Evolutionary conservation across 37 sponge, comb jelly and placozoan species (phyloP).

Genomic region (Bolinopsis microptera): DNA sequence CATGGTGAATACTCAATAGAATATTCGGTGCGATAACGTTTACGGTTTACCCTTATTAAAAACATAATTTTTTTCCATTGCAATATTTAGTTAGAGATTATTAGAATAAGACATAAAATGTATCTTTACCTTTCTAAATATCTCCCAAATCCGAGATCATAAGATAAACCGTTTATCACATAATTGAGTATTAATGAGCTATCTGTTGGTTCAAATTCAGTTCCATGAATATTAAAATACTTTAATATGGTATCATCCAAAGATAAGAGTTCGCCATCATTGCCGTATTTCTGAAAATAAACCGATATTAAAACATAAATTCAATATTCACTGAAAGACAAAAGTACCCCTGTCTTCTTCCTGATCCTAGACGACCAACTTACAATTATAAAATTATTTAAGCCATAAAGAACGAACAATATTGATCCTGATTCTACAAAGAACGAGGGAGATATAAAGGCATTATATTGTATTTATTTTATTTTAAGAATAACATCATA

Average conservation of each 20-base stretch:
- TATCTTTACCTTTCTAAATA: conserved; percentile 3
- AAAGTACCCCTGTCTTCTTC: too few species aligned
- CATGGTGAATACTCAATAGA: too few species aligned
- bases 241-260: conserved; percentile 4
- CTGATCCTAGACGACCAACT: too few species aligned
- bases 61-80: too few species aligned
- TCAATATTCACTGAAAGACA: background rate
- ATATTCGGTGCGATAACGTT: too few species aligned
- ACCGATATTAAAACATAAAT: background rate
- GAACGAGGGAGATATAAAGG: too few species aligned
- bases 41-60: too few species aligned
- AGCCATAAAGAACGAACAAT: background rate
- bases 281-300: background rate
- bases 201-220: background rate
- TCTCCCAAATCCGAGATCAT: background rate
- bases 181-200: background rate
- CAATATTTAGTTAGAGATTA: too few species aligned
- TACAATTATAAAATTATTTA: background rate
- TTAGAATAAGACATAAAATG: background rate
- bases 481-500: background rate
- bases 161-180: conserved; percentile 5
- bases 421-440: too few species aligned
- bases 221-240: background rate
- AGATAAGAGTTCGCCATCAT: background rate
- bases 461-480: too few species aligned